These are phyloP conservation scores for Linnaemya vulpina DNA, from an alignment of 2,888 invertebrate species.

Conservation along the genomic window DNA sequence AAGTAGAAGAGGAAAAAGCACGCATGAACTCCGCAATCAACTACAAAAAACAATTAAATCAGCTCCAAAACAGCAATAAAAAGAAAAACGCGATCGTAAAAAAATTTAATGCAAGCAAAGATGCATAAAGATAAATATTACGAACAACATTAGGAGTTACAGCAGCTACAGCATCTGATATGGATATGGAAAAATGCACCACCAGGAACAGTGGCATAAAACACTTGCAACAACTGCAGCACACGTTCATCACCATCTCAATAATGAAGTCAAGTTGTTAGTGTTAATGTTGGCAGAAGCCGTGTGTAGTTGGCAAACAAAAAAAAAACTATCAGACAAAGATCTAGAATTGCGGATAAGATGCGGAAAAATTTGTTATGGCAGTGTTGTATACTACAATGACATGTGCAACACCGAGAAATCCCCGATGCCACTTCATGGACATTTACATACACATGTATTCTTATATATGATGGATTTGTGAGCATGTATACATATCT, in stretches of 20 bases:
- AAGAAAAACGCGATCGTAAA: conserved; percentile 51
- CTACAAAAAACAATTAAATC: conserved; percentile 69
- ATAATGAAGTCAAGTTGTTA: conserved; percentile 22
- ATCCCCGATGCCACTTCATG: conserved; percentile 53
- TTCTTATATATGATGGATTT: too few relatives aligned
- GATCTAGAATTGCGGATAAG: conserved; percentile 22
- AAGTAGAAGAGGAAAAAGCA: conserved; percentile 12
- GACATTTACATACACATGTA: background rate
- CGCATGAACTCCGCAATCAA: conserved; percentile 64
- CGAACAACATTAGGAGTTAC: conserved; percentile 16
- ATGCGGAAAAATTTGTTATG: conserved; percentile 12
- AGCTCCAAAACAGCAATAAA: conserved; percentile 67
- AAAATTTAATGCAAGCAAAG: conserved; percentile 48
- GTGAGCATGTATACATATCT: background rate
- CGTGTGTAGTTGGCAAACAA: background rate
- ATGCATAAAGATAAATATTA: conserved; percentile 33
- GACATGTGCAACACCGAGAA: conserved; percentile 54
- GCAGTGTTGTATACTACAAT: conserved; percentile 45
- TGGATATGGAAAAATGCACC: conserved; percentile 5
- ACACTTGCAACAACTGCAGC: conserved; percentile 59
- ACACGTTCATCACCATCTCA: conserved; percentile 63
- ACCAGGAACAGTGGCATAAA: conserved; percentile 31
- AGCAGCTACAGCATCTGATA: conserved; percentile 14
- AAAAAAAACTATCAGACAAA: conserved; percentile 8
- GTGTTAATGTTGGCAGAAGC: conserved; percentile 11